Base-by-base conservation (phyloP, 2,113 vertebrate genomes). In the Bos indicus region DNA sequence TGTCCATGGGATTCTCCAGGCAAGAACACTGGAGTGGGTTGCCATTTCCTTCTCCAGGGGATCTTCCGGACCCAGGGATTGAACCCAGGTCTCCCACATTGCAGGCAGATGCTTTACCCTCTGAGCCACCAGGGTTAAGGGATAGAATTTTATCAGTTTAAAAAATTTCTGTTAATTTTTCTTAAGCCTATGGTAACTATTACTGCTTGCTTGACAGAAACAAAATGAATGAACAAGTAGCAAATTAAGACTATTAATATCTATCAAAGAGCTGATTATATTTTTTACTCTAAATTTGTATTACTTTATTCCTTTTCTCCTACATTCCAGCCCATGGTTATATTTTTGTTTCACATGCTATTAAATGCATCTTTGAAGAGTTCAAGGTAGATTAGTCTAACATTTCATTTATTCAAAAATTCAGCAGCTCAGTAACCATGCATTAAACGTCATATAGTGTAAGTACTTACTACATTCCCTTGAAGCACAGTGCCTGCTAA, bases 171-270 rank as follows among this genome's bases (percentile, higher is more conserved):
- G 17, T 71, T 36, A 67, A 56, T 13, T 92, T 90, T 97, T 91
- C 87, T 95, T 96, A 90, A 94, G 11, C 2, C 57, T 64, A 81
- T 85, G 25, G 25, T 96, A 97, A 95, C 6, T 84, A 94, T 48
- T 86, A 71, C 23, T 91, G 36, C 12, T 86, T 96, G n/a, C 6
- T 40, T 93, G 25, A 92, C 74, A 64, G 13, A 11, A 86, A 85
- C 5, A 84, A 89, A 95, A 81, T 57, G 89, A 81, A 87, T 11
- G 12, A 91, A 16, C 14, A 83, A 46, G 54, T 62, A 82, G 16
- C 30, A 92, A 88, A 62, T n/a, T 78, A 88, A 59, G 30, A 86
- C 19, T 95, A 90, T 86, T 78, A 94, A 26, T 83, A 87, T 71
- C 26, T 88, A 64, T 9, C 90, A 84, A 89, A 92, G 7, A 93